Evolutionary conservation across 2,888 invertebrate genomes (phyloP).

Genomic region (Pterostichus niger): DNA sequence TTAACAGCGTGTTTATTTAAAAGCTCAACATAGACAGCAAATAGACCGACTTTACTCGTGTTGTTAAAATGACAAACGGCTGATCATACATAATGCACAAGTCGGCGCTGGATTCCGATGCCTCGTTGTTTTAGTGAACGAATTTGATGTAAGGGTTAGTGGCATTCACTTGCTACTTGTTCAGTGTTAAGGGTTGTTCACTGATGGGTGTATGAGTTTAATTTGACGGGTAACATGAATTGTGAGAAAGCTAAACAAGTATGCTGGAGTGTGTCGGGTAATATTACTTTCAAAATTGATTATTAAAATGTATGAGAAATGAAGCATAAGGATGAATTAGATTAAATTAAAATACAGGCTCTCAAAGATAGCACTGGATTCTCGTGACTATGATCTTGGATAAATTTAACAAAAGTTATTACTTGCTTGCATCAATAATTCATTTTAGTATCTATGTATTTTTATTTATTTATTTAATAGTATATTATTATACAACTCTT

Average conservation of each 20-base stretch:
- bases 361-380: no score
- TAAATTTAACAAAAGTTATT: no score
- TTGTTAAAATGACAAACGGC: slow-evolving; percentile 61
- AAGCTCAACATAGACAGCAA: slow-evolving; percentile 59
- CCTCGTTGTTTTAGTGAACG: slow-evolving; percentile 20
- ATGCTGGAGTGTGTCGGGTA: not conserved
- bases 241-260: not conserved
- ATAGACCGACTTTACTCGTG: slow-evolving; percentile 57
- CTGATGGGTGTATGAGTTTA: slow-evolving; percentile 11
- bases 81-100: slow-evolving; percentile 60
- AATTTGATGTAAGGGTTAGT: slow-evolving; percentile 6
- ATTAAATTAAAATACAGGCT: no score
- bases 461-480: no score
- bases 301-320: not conserved
- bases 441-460: no score
- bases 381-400: no score
- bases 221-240: slow-evolving; percentile 25
- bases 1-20: slow-evolving; percentile 59
- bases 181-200: not conserved
- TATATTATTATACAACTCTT: no score
- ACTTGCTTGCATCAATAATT: no score
- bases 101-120: slow-evolving; percentile 30
- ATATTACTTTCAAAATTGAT: not conserved
- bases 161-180: not conserved
- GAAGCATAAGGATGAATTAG: no score